Percentiles rank a stretch among this genome's conserved stretches.
phyloP scores from a whole-genome alignment of 2,888 invertebrate genomes.

The Cylloceria caligata region DNA sequence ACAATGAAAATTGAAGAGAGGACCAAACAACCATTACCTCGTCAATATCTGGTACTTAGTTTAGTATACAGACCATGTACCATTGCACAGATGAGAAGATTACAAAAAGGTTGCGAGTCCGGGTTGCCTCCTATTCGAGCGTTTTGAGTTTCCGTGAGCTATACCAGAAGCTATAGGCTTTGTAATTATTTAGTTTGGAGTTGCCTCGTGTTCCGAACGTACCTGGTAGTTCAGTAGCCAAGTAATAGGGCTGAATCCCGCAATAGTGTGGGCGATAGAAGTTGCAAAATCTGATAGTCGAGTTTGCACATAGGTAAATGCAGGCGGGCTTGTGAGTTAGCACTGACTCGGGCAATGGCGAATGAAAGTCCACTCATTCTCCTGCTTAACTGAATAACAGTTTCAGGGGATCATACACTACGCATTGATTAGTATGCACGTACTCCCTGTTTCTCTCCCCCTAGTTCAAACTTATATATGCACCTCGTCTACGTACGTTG shows the following conservation, averaged over 20 bases:
- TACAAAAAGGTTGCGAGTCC: neutral
- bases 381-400: constrained; percentile 34
- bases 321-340: neutral
- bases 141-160: constrained; percentile 25
- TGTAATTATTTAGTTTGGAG: constrained; percentile 59
- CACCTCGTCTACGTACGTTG: neutral
- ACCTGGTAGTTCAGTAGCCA: constrained; percentile 8
- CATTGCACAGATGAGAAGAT: no score
- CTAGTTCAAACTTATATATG: neutral
- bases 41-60: no score
- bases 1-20: no score
- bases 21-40: no score
- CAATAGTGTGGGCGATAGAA: constrained; percentile 41
- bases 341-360: constrained; percentile 35
- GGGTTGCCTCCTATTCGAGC: constrained; percentile 11
- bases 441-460: neutral
- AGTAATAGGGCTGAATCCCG: constrained; percentile 33
- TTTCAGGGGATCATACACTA: constrained; percentile 31
- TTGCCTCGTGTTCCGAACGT: constrained; percentile 12
- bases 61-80: no score
- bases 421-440: constrained; percentile 4
- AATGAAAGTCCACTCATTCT: constrained; percentile 51
- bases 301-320: constrained; percentile 29
- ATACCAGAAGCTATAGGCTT: constrained; percentile 36
- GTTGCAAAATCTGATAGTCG: constrained; percentile 59